These are phyloP conservation scores for Lophura nycthemera DNA, from an alignment of 2,113 vertebrate species.

Conservation along the genomic window DNA sequence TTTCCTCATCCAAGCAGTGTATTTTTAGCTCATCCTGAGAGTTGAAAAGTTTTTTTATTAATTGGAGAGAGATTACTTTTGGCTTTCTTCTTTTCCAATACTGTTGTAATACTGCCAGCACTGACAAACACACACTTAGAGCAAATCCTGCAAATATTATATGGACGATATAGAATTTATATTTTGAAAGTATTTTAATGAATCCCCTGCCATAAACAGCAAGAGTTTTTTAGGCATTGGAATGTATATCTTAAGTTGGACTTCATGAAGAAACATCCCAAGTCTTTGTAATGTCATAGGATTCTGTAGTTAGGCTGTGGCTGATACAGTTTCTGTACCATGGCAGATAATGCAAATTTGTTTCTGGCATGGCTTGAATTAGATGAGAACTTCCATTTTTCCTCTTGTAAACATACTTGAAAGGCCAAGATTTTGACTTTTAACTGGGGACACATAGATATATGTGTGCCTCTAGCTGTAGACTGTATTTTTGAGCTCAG, in stretches of 20 bases:
- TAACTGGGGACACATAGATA: constrained; percentile 61
- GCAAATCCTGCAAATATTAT: background rate
- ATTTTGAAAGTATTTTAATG: constrained; percentile 24
- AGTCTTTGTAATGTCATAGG: constrained; percentile 28
- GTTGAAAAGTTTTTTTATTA: constrained; percentile 31
- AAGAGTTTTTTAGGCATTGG: background rate
- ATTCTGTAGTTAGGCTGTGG: constrained; percentile 53
- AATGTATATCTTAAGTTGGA: background rate
- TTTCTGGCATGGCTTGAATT: constrained; percentile 78
- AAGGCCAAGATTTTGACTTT: constrained; percentile 69
- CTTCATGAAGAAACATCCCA: constrained; percentile 4
- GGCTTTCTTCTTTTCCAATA: constrained; percentile 8
- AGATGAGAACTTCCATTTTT: constrained; percentile 75
- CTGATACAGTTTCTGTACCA: constrained; percentile 41
- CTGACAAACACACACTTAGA: background rate
- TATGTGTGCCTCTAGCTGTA: background rate
- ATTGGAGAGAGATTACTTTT: constrained; percentile 24
- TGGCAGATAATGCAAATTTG: constrained; percentile 65
- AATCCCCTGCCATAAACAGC: background rate
- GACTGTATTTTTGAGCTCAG: background rate
- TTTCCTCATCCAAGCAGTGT: background rate
- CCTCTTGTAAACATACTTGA: constrained; percentile 66
- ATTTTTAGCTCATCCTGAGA: constrained; percentile 29
- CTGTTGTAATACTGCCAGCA: background rate
- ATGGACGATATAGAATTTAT: background rate